These are phyloP conservation scores for Stenurella melanura DNA, from an alignment of 2,888 invertebrate species.

Conservation along the genomic window DNA sequence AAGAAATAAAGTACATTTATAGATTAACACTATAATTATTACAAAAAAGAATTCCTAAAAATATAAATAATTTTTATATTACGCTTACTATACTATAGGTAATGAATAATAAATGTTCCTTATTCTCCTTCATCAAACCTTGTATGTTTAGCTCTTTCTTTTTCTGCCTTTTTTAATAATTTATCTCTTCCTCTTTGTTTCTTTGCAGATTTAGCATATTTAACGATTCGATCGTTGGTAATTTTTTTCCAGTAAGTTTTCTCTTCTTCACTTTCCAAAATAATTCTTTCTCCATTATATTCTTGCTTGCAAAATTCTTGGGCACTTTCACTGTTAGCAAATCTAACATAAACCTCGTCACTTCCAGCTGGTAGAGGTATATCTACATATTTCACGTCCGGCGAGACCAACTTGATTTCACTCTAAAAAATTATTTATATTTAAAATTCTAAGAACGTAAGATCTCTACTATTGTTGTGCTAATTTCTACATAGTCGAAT, in stretches of 20 bases:
- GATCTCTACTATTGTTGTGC: no score
- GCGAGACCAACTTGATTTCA: slow-evolving; percentile 77
- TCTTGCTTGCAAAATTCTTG: slow-evolving; percentile 66
- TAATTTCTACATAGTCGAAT: no score
- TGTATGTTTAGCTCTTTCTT: slow-evolving; percentile 82
- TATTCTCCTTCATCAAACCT: slow-evolving; percentile 78
- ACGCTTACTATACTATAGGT: neutral
- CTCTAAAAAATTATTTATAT: slow-evolving; percentile 72
- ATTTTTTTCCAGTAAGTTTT: slow-evolving; percentile 88
- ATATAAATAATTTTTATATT: no score
- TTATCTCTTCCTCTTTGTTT: slow-evolving; percentile 79
- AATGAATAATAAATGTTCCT: slow-evolving; percentile 9
- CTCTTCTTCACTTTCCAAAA: slow-evolving; percentile 78
- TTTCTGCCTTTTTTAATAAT: slow-evolving; percentile 78
- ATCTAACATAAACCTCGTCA: slow-evolving; percentile 81
- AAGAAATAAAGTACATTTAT: no score
- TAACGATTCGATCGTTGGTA: slow-evolving; percentile 77
- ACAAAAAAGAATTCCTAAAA: no score
- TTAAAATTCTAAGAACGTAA: neutral
- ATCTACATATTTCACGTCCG: slow-evolving; percentile 87
- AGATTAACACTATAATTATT: no score
- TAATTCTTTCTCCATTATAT: slow-evolving; percentile 43
- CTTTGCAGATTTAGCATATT: slow-evolving; percentile 72
- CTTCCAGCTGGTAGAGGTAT: slow-evolving; percentile 80
- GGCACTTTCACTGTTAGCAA: slow-evolving; percentile 76